These are phyloP conservation scores for Trichechus manatus DNA, from an alignment of 2,113 vertebrate genomes.

Conservation along the genomic window DNA sequence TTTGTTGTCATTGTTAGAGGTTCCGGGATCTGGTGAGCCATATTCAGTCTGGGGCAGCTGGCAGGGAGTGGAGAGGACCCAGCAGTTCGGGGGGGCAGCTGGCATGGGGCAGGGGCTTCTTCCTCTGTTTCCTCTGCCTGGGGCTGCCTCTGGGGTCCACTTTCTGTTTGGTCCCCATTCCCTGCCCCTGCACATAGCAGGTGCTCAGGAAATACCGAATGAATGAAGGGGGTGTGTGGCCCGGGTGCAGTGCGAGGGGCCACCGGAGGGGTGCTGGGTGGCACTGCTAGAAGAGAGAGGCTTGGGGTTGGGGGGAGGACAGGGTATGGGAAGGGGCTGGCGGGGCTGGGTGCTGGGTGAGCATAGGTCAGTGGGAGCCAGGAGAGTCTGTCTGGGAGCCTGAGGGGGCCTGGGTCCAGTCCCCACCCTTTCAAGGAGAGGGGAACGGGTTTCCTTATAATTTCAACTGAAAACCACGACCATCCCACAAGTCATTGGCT, in stretches of 20 bases:
- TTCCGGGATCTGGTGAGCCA: not conserved
- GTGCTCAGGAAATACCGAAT: not conserved
- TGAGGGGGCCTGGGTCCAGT: not conserved
- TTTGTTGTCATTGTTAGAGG: not conserved
- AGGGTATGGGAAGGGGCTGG: not conserved
- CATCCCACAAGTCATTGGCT: slow-evolving; percentile 72
- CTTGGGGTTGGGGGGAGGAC: not conserved
- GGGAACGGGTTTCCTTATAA: slow-evolving; percentile 72
- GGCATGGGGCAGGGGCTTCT: not conserved
- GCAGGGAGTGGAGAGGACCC: not conserved
- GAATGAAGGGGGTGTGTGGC: not conserved
- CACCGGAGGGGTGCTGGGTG: not conserved
- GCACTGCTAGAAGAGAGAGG: not conserved
- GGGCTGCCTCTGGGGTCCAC: not conserved
- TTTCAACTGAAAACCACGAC: slow-evolving; percentile 76
- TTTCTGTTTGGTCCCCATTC: not conserved
- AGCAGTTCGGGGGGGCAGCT: not conserved
- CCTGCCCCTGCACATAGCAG: not conserved
- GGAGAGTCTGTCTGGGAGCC: not conserved
- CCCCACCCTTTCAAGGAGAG: slow-evolving; percentile 54
- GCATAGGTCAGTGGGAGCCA: not conserved
- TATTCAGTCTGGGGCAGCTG: not conserved
- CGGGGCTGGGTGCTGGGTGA: not conserved
- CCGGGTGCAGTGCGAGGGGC: not conserved
- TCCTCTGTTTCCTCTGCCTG: not conserved